Percentiles rank a stretch among this genome's conserved stretches.
phyloP scores from a whole-genome alignment of 2,113 vertebrate species.

The Rhinoptilus africanus region DNA sequence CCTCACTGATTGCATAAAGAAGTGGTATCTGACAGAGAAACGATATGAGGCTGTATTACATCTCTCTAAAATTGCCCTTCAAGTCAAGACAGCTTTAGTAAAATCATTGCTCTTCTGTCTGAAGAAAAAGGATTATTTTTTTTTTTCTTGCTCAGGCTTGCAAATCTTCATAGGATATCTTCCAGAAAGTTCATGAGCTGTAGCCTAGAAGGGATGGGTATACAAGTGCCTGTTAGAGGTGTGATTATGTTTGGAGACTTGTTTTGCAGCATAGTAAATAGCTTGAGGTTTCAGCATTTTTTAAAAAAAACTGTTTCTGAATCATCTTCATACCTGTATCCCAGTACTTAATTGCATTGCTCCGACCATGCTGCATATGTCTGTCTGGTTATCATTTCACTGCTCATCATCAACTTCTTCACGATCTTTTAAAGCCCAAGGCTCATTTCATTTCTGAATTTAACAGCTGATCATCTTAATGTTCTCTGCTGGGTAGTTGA shows the following conservation, averaged over 20 bases:
- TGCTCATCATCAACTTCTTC: conserved; percentile 31
- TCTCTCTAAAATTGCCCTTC: not conserved
- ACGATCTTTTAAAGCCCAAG: conserved; percentile 2
- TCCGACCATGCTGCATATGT: conserved; percentile 45
- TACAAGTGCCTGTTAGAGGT: not conserved
- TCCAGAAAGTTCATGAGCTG: not conserved
- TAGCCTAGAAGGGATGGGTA: conserved; percentile 17
- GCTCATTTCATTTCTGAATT: conserved; percentile 31
- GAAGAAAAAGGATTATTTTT: not conserved
- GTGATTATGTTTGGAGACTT: conserved; percentile 23
- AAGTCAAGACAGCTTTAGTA: not conserved
- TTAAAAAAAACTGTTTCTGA: conserved; percentile 3
- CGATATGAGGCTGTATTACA: not conserved
- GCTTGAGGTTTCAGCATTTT: conserved; percentile 41
- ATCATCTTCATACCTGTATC: conserved; percentile 47
- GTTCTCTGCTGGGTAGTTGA: conserved; percentile 56
- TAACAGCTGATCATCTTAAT: conserved; percentile 42
- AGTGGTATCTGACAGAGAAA: not conserved
- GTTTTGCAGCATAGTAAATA: conserved; percentile 23
- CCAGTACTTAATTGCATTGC: conserved; percentile 21
- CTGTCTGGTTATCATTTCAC: conserved; percentile 54
- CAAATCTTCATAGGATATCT: not conserved
- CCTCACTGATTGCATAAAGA: not conserved
- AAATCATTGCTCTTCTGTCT: not conserved
- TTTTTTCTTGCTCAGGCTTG: conserved; percentile 14